Percentiles rank a stretch among this genome's conserved stretches.
phyloP scores from a whole-genome alignment of 30 jellyfish, hydroid and myxozoan species.

The Rhopilema esculentum region DNA sequence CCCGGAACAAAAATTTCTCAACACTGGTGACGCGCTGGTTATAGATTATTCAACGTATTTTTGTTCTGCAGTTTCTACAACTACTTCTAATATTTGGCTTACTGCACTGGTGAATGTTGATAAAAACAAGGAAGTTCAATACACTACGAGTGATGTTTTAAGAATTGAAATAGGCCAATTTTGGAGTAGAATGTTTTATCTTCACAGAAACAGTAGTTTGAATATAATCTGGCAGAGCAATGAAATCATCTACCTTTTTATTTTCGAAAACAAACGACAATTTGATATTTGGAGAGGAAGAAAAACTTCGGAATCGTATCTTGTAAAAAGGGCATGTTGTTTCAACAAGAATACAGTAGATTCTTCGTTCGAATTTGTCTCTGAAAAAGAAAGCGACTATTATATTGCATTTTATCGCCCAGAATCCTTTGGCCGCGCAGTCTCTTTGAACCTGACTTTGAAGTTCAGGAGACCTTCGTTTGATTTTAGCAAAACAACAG shows the following conservation, averaged over 20 bases:
- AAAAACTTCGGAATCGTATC: constrained; percentile 63
- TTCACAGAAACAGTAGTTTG: constrained; percentile 30
- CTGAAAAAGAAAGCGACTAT: constrained; percentile 42
- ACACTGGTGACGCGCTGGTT: constrained; percentile 69
- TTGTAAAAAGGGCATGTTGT: constrained; percentile 57
- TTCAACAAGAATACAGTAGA: not conserved
- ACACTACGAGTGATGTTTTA: constrained; percentile 19
- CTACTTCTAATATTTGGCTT: constrained; percentile 28
- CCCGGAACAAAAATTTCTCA: constrained; percentile 56
- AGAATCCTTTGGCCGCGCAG: constrained; percentile 37
- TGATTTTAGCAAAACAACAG: constrained; percentile 55
- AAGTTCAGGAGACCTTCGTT: constrained; percentile 47
- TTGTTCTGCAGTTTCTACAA: constrained; percentile 68
- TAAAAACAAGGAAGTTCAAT: not conserved
- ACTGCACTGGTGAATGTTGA: constrained; percentile 30
- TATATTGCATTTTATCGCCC: constrained; percentile 50
- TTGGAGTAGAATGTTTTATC: constrained; percentile 79
- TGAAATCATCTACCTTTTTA: constrained; percentile 47
- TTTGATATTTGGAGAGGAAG: constrained; percentile 75
- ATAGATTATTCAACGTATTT: constrained; percentile 69
- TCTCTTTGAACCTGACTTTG: constrained; percentile 6
- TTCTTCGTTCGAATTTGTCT: not conserved
- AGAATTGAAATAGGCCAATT: constrained; percentile 32
- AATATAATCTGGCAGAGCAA: constrained; percentile 28
- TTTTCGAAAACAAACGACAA: constrained; percentile 56